phyloP scores from a whole-genome alignment of 2,888 invertebrate genomes.

The Nineta flava region DNA sequence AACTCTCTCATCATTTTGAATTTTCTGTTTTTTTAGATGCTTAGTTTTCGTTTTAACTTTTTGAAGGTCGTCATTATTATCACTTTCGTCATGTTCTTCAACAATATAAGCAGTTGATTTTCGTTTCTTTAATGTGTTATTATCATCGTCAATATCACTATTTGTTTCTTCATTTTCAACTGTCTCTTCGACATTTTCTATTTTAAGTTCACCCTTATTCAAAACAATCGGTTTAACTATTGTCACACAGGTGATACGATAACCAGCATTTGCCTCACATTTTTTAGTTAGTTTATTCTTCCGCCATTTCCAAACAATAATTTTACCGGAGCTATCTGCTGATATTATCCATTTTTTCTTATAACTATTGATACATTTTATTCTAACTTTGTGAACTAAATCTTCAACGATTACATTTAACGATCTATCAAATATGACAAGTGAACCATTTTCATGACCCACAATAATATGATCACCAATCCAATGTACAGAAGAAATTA shows the following conservation, averaged over 20 bases:
- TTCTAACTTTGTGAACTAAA: constrained; percentile 44
- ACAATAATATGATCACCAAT: constrained; percentile 42
- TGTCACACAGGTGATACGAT: constrained; percentile 56
- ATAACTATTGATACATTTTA: constrained; percentile 45
- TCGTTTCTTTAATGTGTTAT: constrained; percentile 8
- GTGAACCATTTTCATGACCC: constrained; percentile 60
- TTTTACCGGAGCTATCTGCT: constrained; percentile 62
- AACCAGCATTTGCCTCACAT: constrained; percentile 43
- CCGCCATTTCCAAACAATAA: constrained; percentile 51
- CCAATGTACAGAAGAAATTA: constrained; percentile 58
- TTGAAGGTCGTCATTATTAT: constrained; percentile 7
- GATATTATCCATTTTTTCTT: constrained; percentile 41
- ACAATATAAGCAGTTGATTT: constrained; percentile 7
- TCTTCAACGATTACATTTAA: constrained; percentile 31
- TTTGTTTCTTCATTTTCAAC: constrained; percentile 7
- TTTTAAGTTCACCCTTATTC: constrained; percentile 12
- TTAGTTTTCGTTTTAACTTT: constrained; percentile 23
- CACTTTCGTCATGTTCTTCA: constrained; percentile 8
- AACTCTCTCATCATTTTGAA: constrained; percentile 13
- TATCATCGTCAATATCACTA: constrained; percentile 5
- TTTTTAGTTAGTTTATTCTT: constrained; percentile 32
- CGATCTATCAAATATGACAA: constrained; percentile 40
- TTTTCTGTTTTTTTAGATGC: constrained; percentile 19
- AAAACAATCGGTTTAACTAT: neutral
- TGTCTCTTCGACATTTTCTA: constrained; percentile 23